Base-by-base conservation (phyloP, 2,113 vertebrate species). In the Corvus moneduloides region DNA sequence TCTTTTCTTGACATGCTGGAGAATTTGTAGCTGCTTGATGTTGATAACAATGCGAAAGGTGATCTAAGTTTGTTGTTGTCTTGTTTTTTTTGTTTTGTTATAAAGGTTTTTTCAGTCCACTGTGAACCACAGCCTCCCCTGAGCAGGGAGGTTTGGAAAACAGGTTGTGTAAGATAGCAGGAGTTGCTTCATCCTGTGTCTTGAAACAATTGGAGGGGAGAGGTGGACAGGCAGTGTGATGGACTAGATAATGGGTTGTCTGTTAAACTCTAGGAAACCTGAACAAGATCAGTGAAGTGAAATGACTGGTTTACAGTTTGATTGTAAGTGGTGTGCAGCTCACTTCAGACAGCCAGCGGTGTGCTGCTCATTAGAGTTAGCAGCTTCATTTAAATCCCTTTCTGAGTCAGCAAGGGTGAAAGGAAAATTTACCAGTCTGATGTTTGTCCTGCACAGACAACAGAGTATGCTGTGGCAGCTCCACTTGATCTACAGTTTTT, bases 161-260 rank as follows among this genome's bases (percentile, higher is more conserved):
- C 58, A 61, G 7, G 27, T 35, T 80, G 39, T 69, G 6, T 74
- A 48, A 80, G 71, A 44, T 32, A 43, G 46, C 44, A 59, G 56
- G 74, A 93, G 87, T 89, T 59, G 51, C 69, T 92, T 88, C 63
- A 48, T 94, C 46, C 55, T n/a, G 1, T 89, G 68, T 96, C 94
- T 81, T 92, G 54, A 90, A 95, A 89, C 62, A 87, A 46, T 55
- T 59, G 61, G 54, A 86, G 52, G 61, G 91, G 75, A 94, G 82
- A 91, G 27, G 58, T 74, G 79, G 91, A 90, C 67, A 86, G 88
- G 49, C 68, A 84, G 64, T 48, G 48, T 93, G 95, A 93, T 90
- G 52, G 76, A 89, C n/a, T 87, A 73, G 90, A 75, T 95, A 93
- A 94, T 91, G 68, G 93, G 75, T 79, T 97, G 90, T 90, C 93